Evolutionary conservation across 2,797 vertebrate genomes (phyloP), one percentile per base, ranked within the genome.

Genomic region (Philypnodon macrostomus): DNA sequence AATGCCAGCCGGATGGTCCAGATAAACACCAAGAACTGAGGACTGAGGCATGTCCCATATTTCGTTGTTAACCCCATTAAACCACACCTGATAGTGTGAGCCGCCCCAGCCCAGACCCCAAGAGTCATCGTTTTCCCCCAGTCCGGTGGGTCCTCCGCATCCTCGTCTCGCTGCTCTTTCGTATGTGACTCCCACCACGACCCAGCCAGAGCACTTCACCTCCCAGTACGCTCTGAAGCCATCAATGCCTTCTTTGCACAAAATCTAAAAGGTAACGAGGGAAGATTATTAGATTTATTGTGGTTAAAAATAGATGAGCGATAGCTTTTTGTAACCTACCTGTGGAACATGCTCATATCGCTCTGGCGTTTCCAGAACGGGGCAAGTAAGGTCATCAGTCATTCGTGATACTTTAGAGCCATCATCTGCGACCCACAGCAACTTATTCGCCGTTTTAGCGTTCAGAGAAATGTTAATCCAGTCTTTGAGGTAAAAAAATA

Each of bases 31-130:
- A 0, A 84, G 54, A 7, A 67, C 72, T 24, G 36, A 41, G 53
- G 26, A 50, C 24, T 70, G 45, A 14, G 77, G 70, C 21, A 73
- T 13, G 31, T 73, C 48, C 48, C 58, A 45, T 37, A 81, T 73
- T 33, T 73, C 68, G 14, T 29, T 58, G 11, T 30, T 66, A 5
- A 17, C 40, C 24, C 79, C 57, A 1, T 80, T 54, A 38, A 62
- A 73, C 79, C 77, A 79, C 47, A 63, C 1, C 44, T 81, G 80
- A 60, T 83, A 86, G 39, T 70, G 62, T 7, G 75, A 80, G 17
- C 77, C 82, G 0, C 68, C 62, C 77, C 83, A 85, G 2, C 82
- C 81, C 0, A 88, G 31, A 42, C 77, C 77, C 83, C 79, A 86
- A 33, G 84, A 86, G 36, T 79, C 40, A 1, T 83, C 77, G 1